Conservation (phyloP, 2,113 vertebrate genomes). For the Indicator maculatus region DNA sequence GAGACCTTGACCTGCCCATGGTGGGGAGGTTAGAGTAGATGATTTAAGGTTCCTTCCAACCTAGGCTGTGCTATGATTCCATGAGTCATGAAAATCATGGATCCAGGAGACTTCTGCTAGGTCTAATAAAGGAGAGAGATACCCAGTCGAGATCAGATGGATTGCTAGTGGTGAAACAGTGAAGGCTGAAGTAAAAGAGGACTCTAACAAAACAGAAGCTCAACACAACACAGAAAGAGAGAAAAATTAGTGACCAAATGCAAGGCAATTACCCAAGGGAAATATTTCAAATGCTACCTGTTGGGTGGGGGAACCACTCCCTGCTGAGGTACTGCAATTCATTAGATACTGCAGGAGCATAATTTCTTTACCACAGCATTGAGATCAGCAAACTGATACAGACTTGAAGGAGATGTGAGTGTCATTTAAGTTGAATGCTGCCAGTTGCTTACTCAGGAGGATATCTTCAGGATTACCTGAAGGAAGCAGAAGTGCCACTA, state of each 20-base stretch:
- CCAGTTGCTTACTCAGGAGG: not conserved
- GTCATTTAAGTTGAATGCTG: slow-evolving; percentile 2
- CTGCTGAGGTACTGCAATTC: slow-evolving; percentile 11
- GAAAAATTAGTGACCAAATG: not conserved
- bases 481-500: not conserved
- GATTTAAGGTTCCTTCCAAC: too few relatives aligned
- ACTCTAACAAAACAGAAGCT: not conserved
- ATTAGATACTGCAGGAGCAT: not conserved
- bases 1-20: too few relatives aligned
- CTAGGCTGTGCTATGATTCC: too few relatives aligned
- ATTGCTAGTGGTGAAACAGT: not conserved
- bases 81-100: not conserved
- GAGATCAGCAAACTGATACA: slow-evolving; percentile 35
- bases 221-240: not conserved
- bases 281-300: not conserved
- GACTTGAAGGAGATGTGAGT: slow-evolving; percentile 15
- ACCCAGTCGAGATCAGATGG: not conserved
- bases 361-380: slow-evolving; percentile 44
- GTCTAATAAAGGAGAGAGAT: not conserved
- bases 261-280: not conserved
- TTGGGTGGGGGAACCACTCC: not conserved
- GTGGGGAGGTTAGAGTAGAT: too few relatives aligned
- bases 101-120: not conserved
- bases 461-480: not conserved
- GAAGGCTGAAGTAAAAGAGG: not conserved